Percentiles rank a stretch among this genome's conserved stretches.
These are phyloP conservation scores for Drosophila pandora DNA, from an alignment of 1,140 invertebrate species.

Conservation along the genomic window DNA sequence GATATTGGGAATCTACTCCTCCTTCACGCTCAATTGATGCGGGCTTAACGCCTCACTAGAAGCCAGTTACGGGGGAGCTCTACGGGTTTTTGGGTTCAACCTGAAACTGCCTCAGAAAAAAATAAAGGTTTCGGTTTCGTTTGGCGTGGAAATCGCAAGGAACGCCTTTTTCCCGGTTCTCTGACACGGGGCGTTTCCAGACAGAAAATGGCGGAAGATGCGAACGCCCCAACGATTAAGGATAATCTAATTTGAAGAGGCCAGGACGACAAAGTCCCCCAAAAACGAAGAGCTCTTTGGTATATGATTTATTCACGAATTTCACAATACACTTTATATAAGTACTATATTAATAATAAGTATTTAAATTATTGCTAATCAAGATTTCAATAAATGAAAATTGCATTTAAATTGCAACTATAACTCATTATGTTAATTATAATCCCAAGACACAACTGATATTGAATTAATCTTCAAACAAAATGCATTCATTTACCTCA, in stretches of 20 bases:
- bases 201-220: conserved; percentile 73
- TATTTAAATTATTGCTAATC: not conserved
- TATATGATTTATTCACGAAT: no score
- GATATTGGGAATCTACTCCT: not conserved
- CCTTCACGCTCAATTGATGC: conserved; percentile 82
- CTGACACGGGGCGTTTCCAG: conserved; percentile 65
- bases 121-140: conserved; percentile 68
- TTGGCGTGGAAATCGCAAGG: conserved; percentile 39
- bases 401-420: not conserved
- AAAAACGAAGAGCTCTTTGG: not conserved
- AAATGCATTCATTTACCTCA: not conserved
- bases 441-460: not conserved
- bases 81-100: not conserved
- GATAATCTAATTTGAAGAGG: conserved; percentile 62
- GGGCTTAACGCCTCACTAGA: conserved; percentile 76
- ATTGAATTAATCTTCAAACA: not conserved
- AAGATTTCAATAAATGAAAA: not conserved
- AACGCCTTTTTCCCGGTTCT: conserved; percentile 75
- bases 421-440: not conserved
- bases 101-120: conserved; percentile 47
- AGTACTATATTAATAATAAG: not conserved
- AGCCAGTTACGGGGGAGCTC: conserved; percentile 9
- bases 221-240: conserved; percentile 36
- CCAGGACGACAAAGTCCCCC: not conserved
- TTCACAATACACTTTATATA: not conserved